Base-by-base conservation (phyloP, 2,797 vertebrate genomes). In the Antennarius maculatus region DNA sequence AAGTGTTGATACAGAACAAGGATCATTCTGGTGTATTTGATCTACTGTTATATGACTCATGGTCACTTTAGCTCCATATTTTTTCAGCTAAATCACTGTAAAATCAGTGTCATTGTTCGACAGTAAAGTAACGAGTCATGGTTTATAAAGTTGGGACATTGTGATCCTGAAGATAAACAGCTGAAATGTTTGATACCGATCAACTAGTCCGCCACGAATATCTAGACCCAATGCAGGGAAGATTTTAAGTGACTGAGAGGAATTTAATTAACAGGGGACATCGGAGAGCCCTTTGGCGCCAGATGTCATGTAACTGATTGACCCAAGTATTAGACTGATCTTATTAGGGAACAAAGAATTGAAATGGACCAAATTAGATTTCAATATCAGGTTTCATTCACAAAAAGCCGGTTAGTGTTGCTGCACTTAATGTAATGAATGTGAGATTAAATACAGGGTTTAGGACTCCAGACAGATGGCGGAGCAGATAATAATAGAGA, bases 331-430 rank as follows among this genome's bases (percentile, higher is more conserved):
- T 34, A 58, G 28, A 47, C 27, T 42, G 61, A 79, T 80, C 29
- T 6, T 48, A 43, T 79, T 41, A 80, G 37, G 43, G 51, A 37
- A 62, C 18, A 64, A 69, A 75, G 53, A 66, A 61, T 15, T 34
- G 43, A 72, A 43, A 52, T 0, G 29, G 46, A 57, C 43, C 47
- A 49, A 74, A 83, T 80, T 76, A 74, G 74, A 77, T 87, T 72
- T 73, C n/a, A 69, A 16, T 69, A 81, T 89, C 71, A 45, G 50
- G 71, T 91, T 88, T 71, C 87, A 23, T 37, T 74, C 52, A 48
- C 58, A 66, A 1, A 13, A 42, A 81, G 51, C 4, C 43, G 23
- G 56, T 71, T 69, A 48, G 60, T 76, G 71, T 75, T 69, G 28
- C 60, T 46, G 59, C 55, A 51, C 53, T 45, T 79, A 56, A 73